phyloP scores from a whole-genome alignment of 2,888 invertebrate species.

The Caenorhabditis virilis region DNA sequence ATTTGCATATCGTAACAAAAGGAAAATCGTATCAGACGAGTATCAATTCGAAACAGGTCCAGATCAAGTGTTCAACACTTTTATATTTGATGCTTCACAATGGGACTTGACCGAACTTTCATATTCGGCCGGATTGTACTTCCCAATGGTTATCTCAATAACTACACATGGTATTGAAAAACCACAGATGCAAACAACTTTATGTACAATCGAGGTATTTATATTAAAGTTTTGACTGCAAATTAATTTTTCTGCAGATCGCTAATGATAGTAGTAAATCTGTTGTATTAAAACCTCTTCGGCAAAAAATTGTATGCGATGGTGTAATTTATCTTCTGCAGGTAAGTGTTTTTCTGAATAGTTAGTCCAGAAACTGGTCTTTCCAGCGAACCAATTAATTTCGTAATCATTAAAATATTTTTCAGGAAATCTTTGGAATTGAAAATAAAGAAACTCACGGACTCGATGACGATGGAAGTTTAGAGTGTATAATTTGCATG shows the following conservation, averaged over 20 bases:
- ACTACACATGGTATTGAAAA: conserved; percentile 46
- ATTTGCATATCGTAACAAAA: conserved; percentile 69
- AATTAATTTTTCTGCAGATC: conserved; percentile 31
- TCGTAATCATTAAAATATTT: no score
- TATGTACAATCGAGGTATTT: conserved; percentile 60
- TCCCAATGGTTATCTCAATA: conserved; percentile 63
- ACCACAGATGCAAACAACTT: conserved; percentile 61
- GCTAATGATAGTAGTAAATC: conserved; percentile 54
- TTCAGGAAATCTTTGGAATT: conserved; percentile 90
- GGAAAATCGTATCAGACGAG: conserved; percentile 78
- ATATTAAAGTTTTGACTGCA: no score
- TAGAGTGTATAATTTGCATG: conserved; percentile 99
- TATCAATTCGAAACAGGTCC: conserved; percentile 92
- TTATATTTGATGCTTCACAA: conserved; percentile 85
- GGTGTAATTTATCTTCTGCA: conserved; percentile 94
- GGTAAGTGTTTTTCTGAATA: no score
- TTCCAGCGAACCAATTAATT: no score
- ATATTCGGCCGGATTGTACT: conserved; percentile 58
- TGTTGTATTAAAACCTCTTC: conserved; percentile 85
- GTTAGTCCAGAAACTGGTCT: no score
- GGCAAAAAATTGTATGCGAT: conserved; percentile 96
- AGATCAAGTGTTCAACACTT: conserved; percentile 88
- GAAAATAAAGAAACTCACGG: conserved; percentile 82
- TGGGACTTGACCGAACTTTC: conserved; percentile 71
- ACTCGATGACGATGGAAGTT: conserved; percentile 82